These are phyloP conservation scores for Dysmachus trigonus DNA, from an alignment of 2,888 invertebrate genomes.

Conservation along the genomic window DNA sequence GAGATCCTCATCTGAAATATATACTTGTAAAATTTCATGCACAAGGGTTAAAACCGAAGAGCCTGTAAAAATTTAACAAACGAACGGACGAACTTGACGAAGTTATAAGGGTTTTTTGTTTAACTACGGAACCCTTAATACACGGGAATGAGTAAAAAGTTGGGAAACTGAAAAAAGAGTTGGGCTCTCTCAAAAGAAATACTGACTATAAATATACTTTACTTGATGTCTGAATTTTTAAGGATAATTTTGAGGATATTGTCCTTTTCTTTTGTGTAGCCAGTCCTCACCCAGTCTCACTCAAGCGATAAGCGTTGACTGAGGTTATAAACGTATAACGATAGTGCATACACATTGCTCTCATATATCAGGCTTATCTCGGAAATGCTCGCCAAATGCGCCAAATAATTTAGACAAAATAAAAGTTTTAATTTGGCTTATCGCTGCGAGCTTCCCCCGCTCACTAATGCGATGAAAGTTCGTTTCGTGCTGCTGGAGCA, in stretches of 20 bases:
- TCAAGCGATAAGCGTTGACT: neutral
- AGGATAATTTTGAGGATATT: neutral
- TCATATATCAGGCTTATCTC: neutral
- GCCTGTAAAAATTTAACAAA: no score
- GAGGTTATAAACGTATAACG: neutral
- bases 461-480: neutral
- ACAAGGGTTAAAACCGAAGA: no score
- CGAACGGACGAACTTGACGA: no score
- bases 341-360: neutral
- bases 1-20: no score
- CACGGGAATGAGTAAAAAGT: no score
- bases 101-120: no score
- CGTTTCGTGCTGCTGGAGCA: neutral
- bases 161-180: no score
- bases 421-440: neutral
- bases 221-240: neutral
- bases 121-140: no score
- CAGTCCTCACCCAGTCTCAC: neutral
- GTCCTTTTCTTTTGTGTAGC: neutral
- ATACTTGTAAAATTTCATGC: no score
- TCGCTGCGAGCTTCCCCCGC: neutral
- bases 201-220: neutral
- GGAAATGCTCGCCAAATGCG: neutral
- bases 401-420: neutral
- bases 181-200: no score